These are phyloP conservation scores for Pogonognathellus flavescens DNA, from an alignment of 1,140 invertebrate genomes.

Conservation along the genomic window DNA sequence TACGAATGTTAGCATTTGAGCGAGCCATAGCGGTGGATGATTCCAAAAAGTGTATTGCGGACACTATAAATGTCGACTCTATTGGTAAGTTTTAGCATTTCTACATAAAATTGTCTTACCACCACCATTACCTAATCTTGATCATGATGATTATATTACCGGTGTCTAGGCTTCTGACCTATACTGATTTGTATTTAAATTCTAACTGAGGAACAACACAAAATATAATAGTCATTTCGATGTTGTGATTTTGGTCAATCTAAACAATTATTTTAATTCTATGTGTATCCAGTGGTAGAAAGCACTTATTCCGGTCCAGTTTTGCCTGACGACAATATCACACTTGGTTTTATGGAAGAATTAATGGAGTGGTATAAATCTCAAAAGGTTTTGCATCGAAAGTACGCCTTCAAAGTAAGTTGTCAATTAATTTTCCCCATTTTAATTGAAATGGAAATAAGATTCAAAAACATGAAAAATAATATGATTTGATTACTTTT, in stretches of 20 bases:
- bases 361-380: slow-evolving; percentile 92
- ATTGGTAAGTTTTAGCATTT: slow-evolving; percentile 89
- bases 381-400: slow-evolving; percentile 94
- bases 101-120: no score
- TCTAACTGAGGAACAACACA: not conserved
- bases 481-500: no score
- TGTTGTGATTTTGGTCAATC: not conserved
- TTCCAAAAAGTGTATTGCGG: slow-evolving; percentile 85
- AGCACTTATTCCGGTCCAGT: slow-evolving; percentile 93
- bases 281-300: slow-evolving; percentile 83
- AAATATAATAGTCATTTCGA: not conserved
- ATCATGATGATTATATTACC: slow-evolving; percentile 57
- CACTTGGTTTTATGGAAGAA: slow-evolving; percentile 85
- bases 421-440: not conserved
- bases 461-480: not conserved
- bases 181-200: slow-evolving; percentile 43
- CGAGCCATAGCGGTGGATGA: slow-evolving; percentile 97
- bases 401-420: slow-evolving; percentile 95
- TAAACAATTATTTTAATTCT: slow-evolving; percentile 42
- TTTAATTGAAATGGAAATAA: not conserved
- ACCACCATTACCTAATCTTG: no score
- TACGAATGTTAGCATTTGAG: slow-evolving; percentile 94
- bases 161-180: slow-evolving; percentile 65
- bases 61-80: slow-evolving; percentile 87
- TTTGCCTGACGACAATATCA: slow-evolving; percentile 86